A percentile compares a stretch with the other conserved stretches of the same genome.
phyloP scores from a whole-genome alignment of 2,888 invertebrate species.

The Tortrix viridana region DNA sequence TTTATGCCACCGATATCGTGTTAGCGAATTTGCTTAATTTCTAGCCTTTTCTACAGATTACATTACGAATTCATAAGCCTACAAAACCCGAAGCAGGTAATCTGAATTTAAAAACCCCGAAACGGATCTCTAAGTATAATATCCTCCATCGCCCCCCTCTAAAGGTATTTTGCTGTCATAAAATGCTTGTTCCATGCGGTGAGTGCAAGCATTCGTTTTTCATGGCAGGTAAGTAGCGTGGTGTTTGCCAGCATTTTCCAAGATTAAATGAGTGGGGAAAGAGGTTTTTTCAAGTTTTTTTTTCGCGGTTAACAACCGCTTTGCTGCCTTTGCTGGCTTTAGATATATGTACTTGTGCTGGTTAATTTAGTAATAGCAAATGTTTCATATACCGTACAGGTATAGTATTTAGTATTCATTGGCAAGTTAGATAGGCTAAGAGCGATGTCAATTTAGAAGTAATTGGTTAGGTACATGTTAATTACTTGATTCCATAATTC shows the following conservation, averaged over 20 bases:
- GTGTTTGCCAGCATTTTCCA: slow-evolving; percentile 49
- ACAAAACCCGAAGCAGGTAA: no score
- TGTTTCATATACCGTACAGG: no score
- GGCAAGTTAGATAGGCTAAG: no score
- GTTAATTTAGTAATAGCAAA: background rate
- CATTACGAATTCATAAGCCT: background rate
- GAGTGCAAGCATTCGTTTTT: slow-evolving; percentile 15
- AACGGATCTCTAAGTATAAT: background rate
- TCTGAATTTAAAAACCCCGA: background rate
- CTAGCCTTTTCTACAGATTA: background rate
- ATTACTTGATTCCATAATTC: no score
- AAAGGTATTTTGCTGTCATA: background rate
- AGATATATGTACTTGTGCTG: background rate
- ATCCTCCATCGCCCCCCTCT: no score
- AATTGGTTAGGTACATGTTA: no score
- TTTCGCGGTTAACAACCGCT: slow-evolving; percentile 45
- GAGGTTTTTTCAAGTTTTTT: slow-evolving; percentile 47
- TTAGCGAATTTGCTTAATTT: no score
- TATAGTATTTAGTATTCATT: no score
- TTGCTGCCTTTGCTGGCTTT: slow-evolving; percentile 31
- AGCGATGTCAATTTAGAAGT: no score
- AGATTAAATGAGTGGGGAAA: slow-evolving; percentile 52
- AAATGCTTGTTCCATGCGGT: slow-evolving; percentile 21
- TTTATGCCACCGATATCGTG: no score
- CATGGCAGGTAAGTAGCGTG: slow-evolving; percentile 43